Percentiles rank a stretch among this genome's conserved stretches.
Conservation (phyloP, 2,888 invertebrate genomes). For the Tuberolachnus salignus region DNA sequence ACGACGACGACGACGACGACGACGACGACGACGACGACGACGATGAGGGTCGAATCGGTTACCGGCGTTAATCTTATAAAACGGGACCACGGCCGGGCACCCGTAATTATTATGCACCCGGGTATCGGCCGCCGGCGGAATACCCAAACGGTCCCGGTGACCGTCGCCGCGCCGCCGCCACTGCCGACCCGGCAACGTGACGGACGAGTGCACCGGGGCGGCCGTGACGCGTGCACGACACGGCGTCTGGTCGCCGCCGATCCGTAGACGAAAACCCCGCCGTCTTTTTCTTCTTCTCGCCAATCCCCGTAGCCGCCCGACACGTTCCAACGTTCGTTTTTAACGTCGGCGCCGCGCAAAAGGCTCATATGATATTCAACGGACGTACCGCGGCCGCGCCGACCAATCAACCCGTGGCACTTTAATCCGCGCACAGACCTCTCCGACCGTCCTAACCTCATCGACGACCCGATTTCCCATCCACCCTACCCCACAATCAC, state of each 20-base stretch:
- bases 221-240: neutral
- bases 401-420: conserved; percentile 52
- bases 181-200: too few species aligned
- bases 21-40: too few species aligned
- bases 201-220: neutral
- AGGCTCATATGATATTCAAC: conserved; percentile 52
- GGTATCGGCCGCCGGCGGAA: neutral
- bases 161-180: neutral
- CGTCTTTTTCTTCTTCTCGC: neutral
- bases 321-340: neutral
- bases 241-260: neutral
- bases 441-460: neutral
- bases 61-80: too few species aligned
- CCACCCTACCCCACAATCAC: too few species aligned
- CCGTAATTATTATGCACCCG: neutral
- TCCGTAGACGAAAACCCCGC: neutral
- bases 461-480: neutral
- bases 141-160: neutral
- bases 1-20: neutral
- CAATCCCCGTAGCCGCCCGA: neutral
- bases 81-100: too few species aligned
- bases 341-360: conserved; percentile 11
- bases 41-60: too few species aligned
- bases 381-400: conserved; percentile 25
- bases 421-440: conserved; percentile 24